phyloP scores from a whole-genome alignment of 2,888 invertebrate genomes.

The Calliscelio sp. region DNA sequence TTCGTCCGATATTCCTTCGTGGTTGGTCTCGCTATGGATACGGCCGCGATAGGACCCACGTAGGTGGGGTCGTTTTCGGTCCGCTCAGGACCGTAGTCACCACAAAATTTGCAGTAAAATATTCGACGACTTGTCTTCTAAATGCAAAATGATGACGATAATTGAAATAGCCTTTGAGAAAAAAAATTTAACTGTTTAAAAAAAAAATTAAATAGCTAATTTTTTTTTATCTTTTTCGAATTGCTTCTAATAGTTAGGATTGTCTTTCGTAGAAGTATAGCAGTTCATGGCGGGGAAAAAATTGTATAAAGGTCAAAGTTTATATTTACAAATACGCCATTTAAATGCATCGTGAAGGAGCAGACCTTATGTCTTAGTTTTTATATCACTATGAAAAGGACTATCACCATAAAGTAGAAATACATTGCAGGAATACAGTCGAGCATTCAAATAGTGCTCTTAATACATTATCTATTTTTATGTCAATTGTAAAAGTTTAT shows the following conservation, averaged over 20 bases:
- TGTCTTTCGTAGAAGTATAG: no score
- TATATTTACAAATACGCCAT: constrained; percentile 28
- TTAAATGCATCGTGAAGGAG: constrained; percentile 45
- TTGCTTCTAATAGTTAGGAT: no score
- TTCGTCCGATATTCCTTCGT: constrained; percentile 70
- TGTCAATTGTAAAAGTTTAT: not conserved
- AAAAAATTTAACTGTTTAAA: no score
- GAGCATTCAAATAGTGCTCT: constrained; percentile 35
- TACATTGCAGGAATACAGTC: constrained; percentile 29
- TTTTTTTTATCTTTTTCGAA: no score
- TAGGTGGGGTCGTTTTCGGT: constrained; percentile 65
- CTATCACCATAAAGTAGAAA: constrained; percentile 36
- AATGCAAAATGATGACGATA: no score
- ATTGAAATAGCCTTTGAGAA: no score
- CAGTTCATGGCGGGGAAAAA: constrained; percentile 8
- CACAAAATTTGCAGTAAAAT: constrained; percentile 44
- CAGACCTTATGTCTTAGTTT: constrained; percentile 21
- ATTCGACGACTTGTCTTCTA: constrained; percentile 42
- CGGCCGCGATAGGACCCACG: constrained; percentile 55
- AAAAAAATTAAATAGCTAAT: no score
- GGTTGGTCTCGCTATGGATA: constrained; percentile 70
- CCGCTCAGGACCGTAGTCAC: constrained; percentile 58
- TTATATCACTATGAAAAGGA: constrained; percentile 49
- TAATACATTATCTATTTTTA: constrained; percentile 25
- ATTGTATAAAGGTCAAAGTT: constrained; percentile 9